A percentile compares a stretch with the other conserved stretches of the same genome.
These are phyloP conservation scores for Sciurus niger DNA, from an alignment of 2,113 vertebrate genomes.

Conservation along the genomic window DNA sequence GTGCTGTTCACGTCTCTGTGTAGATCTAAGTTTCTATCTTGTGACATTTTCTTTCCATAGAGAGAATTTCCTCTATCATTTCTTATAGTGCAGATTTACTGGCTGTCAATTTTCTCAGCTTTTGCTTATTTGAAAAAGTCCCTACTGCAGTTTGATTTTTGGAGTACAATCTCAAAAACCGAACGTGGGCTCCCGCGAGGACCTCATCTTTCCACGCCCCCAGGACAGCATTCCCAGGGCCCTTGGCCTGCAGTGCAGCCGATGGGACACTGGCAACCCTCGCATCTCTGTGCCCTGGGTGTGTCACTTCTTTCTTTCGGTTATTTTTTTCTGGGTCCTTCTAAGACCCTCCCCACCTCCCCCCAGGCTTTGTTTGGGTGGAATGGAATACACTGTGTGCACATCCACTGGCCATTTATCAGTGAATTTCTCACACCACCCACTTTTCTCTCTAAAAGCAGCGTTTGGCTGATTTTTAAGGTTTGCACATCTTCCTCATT, in stretches of 20 bases:
- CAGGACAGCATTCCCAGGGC: neutral
- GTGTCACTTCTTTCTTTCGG: neutral
- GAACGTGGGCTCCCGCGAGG: neutral
- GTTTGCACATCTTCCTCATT: neutral
- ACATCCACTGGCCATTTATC: no score
- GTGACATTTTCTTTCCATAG: neutral
- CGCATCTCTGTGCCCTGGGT: neutral
- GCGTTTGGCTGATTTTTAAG: neutral
- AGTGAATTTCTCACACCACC: neutral
- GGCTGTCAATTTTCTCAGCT: neutral
- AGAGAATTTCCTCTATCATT: neutral
- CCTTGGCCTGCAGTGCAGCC: neutral
- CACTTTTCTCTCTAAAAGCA: neutral
- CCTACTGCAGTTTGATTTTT: neutral
- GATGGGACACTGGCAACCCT: neutral
- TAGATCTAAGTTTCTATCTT: neutral
- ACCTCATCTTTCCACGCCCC: neutral
- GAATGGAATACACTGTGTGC: neutral
- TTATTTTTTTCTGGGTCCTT: neutral
- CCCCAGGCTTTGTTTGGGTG: neutral
- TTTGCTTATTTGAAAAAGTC: neutral
- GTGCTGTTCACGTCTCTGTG: neutral
- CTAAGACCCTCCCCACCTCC: no score
- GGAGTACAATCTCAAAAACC: neutral
- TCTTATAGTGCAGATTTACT: neutral